Percentiles rank a stretch among this genome's conserved stretches.
Conservation (phyloP, 2,888 invertebrate species). For the Drepana falcataria region DNA sequence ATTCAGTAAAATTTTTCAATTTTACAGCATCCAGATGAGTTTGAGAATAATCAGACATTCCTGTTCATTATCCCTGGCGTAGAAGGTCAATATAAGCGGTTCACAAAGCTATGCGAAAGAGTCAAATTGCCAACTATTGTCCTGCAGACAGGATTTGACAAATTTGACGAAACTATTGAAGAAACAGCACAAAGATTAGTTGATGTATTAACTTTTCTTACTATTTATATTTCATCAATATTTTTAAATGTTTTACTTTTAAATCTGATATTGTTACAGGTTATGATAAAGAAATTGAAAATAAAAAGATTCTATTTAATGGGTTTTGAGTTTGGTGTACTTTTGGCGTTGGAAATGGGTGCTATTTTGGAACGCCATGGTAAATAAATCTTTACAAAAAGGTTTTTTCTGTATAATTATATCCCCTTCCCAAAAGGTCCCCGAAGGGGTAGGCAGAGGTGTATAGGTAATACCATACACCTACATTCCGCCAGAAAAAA, state of each 20-base stretch:
- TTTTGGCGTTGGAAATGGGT: constrained; percentile 13
- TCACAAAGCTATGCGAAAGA: constrained; percentile 17
- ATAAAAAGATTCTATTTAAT: constrained; percentile 10
- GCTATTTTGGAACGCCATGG: constrained; percentile 8
- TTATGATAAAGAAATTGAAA: constrained; percentile 6
- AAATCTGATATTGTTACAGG: neutral
- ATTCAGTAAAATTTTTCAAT: no score
- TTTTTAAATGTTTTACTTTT: neutral
- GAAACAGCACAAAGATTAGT: constrained; percentile 16
- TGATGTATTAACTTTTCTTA: constrained; percentile 7
- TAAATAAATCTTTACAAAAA: neutral
- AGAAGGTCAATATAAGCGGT: constrained; percentile 24
- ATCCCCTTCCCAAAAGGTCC: no score
- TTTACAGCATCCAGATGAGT: constrained; percentile 14
- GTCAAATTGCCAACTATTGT: constrained; percentile 23
- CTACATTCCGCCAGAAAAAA: no score
- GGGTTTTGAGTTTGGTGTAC: constrained; percentile 13
- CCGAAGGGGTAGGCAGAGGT: no score
- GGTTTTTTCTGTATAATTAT: no score
- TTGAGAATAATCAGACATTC: constrained; percentile 13
- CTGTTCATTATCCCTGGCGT: constrained; percentile 28
- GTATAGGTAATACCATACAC: no score
- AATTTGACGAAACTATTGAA: constrained; percentile 13
- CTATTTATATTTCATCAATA: neutral
- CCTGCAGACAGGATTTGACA: constrained; percentile 23